Evolutionary conservation across 2,888 invertebrate genomes (phyloP).

Genomic region (Deilephila porcellus): DNA sequence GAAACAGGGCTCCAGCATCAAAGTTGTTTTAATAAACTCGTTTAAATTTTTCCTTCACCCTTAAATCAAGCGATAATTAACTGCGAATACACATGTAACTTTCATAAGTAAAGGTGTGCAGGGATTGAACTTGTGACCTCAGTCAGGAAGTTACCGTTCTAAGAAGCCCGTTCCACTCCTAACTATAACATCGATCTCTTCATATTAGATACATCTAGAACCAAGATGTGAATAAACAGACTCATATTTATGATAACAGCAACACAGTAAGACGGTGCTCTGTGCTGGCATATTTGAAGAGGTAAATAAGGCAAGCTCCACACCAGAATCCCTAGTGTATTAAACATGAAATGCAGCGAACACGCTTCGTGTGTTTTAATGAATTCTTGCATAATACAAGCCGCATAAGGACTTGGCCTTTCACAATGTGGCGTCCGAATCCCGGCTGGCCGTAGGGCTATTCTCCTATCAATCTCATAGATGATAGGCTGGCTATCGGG

Average conservation of each 20-base stretch:
- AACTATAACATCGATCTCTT: too few relatives aligned
- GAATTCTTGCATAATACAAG: conserved; percentile 64
- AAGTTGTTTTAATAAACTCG: too few relatives aligned
- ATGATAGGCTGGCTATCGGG: conserved; percentile 80
- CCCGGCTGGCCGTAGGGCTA: conserved; percentile 76
- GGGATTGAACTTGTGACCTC: too few relatives aligned
- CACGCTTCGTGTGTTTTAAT: conserved; percentile 62
- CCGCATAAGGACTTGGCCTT: conserved; percentile 58
- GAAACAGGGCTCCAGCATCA: too few relatives aligned
- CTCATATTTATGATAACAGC: conserved; percentile 15
- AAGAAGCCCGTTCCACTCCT: too few relatives aligned
- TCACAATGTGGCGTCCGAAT: conserved; percentile 67
- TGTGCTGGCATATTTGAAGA: not conserved
- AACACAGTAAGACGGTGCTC: conserved; percentile 10
- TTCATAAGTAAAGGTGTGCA: too few relatives aligned
- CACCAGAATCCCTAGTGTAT: conserved; percentile 9
- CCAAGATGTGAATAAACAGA: too few relatives aligned
- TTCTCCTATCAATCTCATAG: conserved; percentile 83
- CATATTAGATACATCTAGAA: too few relatives aligned
- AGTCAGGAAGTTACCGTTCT: too few relatives aligned
- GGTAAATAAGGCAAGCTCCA: not conserved
- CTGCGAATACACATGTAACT: too few relatives aligned
- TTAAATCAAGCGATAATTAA: too few relatives aligned
- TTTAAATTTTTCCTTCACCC: too few relatives aligned
- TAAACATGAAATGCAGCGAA: conserved; percentile 39